Base-by-base conservation (phyloP, 1,140 invertebrate species). In the Trichonephila clavata region DNA sequence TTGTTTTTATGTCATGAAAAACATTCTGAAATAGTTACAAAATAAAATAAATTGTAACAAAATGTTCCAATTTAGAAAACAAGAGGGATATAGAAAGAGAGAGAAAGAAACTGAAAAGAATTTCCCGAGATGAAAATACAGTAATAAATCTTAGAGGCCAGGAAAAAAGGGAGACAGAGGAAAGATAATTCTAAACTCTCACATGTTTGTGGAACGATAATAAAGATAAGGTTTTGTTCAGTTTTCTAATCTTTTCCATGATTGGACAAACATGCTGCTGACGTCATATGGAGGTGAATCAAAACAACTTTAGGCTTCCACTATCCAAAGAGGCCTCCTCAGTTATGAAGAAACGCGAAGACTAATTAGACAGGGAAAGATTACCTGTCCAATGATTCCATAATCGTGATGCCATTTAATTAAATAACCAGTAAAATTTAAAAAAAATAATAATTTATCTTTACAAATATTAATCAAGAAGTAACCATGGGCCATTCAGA, bases 281-380 rank as follows among this genome's bases (percentile, higher is more conserved):
- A 77, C 71, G 71, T 77, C 71, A 77, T 39, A 27, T 16, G 71
- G 71, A 39, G 71, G 71, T 77, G 71, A 77, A 77, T 77, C 71
- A 32, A 77, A 77, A 32, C 27, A 16, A 77, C 71, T 18, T 39
- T 16, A 39, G 71, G 32, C 71, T 77, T 27, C 14, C 0, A 77
- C 18, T 24, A 32, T 14, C 71, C 71, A 18, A 32, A 20, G 13
- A 39, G 39, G 6, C 32, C 7, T 77, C 27, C 18, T 20, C 24
- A 77, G 71, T 20, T 63, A 21, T 27, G 71, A 77, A 27, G 27
- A 77, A 77, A 39, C 24, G 27, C 32, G 24, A 39, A 6, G 16
- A 32, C 24, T 32, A 77, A 77, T 18, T 77, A 24, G 27, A 63
- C 61, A 63, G 61, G 21, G 18, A 77, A 3, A 32, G 27, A 14